These are phyloP conservation scores for Aphodius sticticus DNA, from an alignment of 2,888 invertebrate genomes.

Conservation along the genomic window DNA sequence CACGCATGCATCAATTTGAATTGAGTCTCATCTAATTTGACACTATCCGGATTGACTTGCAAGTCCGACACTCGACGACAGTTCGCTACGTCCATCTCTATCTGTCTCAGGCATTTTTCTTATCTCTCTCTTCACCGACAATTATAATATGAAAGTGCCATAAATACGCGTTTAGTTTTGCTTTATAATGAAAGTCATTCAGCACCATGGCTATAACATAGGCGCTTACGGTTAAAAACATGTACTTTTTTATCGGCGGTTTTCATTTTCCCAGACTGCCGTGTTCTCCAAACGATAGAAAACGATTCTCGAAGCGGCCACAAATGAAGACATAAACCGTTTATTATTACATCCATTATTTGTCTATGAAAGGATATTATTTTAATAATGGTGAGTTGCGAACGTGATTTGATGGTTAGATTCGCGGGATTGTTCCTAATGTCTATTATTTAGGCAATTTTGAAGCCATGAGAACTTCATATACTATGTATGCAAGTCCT, in stretches of 20 bases:
- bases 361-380: neutral
- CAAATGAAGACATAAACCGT: neutral
- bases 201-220: neutral
- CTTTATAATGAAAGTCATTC: neutral
- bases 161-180: constrained; percentile 4
- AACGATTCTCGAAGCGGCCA: neutral
- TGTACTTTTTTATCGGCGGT: neutral
- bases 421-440: neutral
- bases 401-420: neutral
- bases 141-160: constrained; percentile 4
- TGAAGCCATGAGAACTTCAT: neutral
- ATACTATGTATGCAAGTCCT: too few species aligned
- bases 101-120: neutral
- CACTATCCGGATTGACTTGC: neutral
- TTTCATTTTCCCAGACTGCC: neutral
- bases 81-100: neutral
- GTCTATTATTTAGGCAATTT: neutral
- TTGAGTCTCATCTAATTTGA: neutral
- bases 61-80: neutral
- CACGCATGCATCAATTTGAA: neutral
- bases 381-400: neutral
- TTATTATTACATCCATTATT: neutral
- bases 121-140: neutral
- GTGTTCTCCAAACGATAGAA: neutral
- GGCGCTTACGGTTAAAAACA: neutral